Conservation (phyloP, 1,140 invertebrate species). For the Caerostris darwini region DNA sequence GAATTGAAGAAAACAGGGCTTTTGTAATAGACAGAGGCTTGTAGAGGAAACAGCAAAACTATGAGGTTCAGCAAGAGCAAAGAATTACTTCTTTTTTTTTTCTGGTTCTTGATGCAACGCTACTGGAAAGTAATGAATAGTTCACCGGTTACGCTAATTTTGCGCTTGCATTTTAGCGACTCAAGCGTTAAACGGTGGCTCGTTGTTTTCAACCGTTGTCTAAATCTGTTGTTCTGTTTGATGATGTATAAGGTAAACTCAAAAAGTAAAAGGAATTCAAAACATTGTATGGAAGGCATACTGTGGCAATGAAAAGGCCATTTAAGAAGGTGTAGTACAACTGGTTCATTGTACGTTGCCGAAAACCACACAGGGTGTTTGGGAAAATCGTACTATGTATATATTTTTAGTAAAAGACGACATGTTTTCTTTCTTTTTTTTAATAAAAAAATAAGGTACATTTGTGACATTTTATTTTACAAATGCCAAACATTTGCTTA, state of each 20-base stretch:
- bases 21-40: constrained; percentile 7
- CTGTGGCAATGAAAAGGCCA: no score
- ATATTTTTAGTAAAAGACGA: no score
- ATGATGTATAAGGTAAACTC: background rate
- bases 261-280: background rate
- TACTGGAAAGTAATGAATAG: background rate
- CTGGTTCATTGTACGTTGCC: no score
- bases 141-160: constrained; percentile 20
- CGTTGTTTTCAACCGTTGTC: background rate
- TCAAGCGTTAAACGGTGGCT: background rate
- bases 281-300: background rate
- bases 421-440: no score
- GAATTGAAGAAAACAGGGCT: constrained; percentile 8
- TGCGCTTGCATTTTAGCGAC: background rate
- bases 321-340: no score
- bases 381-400: no score
- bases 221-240: background rate
- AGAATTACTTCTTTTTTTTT: background rate
- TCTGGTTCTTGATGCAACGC: background rate
- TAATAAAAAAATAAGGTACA: no score
- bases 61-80: background rate
- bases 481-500: no score
- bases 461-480: no score
- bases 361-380: no score
- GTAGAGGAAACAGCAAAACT: constrained; percentile 5